These are phyloP conservation scores for Drosophila trichaetosa DNA, from an alignment of 2,888 invertebrate species.

Conservation along the genomic window DNA sequence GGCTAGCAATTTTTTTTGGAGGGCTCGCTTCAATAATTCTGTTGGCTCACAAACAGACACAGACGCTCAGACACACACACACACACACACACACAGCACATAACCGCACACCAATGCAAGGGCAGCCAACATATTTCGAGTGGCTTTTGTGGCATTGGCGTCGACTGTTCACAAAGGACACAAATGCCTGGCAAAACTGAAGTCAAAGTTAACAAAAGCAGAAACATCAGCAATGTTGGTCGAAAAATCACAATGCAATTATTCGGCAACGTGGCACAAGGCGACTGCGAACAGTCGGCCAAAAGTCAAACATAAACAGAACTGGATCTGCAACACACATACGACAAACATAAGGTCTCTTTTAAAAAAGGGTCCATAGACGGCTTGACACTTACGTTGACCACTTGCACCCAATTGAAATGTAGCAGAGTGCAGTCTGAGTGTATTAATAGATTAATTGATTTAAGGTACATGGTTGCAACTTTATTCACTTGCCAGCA, in stretches of 20 bases:
- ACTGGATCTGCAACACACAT: conserved; percentile 24
- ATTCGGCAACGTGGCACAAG: conserved; percentile 52
- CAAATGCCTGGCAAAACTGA: conserved; percentile 63
- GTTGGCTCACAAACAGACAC: conserved; percentile 57
- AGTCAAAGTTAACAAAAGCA: conserved; percentile 42
- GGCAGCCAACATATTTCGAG: conserved; percentile 64
- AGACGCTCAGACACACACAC: conserved; percentile 17
- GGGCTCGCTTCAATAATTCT: conserved; percentile 77
- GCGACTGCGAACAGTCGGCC: conserved; percentile 23
- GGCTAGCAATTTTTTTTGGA: conserved; percentile 34
- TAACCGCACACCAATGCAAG: conserved; percentile 17
- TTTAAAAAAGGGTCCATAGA: not conserved
- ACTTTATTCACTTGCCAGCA: not conserved
- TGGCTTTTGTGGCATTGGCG: conserved; percentile 73
- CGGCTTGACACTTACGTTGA: conserved; percentile 6
- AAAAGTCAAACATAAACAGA: conserved; percentile 42
- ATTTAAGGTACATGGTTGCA: not conserved
- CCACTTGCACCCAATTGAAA: not conserved
- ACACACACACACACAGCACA: conserved; percentile 1
- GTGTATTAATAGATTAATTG: not conserved
- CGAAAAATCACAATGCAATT: conserved; percentile 74
- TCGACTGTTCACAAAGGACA: conserved; percentile 57
- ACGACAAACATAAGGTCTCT: conserved; percentile 3
- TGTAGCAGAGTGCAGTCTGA: not conserved
- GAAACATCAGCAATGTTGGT: conserved; percentile 18